A percentile compares a stretch with the other conserved stretches of the same genome.
These are phyloP conservation scores for Seriola dumerili DNA, from an alignment of 2,113 vertebrate genomes.

Conservation along the genomic window DNA sequence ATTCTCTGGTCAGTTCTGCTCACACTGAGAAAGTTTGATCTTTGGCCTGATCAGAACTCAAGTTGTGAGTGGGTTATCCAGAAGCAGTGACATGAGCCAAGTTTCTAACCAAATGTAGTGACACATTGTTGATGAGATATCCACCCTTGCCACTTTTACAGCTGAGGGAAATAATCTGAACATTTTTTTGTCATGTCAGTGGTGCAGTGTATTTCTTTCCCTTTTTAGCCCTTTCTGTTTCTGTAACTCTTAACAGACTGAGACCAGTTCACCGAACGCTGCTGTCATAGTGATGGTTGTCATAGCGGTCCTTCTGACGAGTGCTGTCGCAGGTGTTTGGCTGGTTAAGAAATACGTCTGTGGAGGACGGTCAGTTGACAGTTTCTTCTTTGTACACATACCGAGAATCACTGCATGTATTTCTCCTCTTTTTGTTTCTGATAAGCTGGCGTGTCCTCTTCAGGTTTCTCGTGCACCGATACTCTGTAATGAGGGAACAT, in stretches of 20 bases:
- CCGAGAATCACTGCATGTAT: background rate
- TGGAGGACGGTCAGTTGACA: constrained; percentile 90
- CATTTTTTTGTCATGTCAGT: background rate
- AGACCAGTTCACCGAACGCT: constrained; percentile 78
- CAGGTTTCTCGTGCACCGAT: constrained; percentile 95
- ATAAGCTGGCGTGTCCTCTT: constrained; percentile 5
- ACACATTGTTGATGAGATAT: background rate
- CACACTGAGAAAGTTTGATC: background rate
- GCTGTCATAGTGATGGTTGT: constrained; percentile 87
- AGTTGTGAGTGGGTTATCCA: background rate
- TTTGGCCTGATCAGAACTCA: background rate
- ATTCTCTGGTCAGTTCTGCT: constrained; percentile 76
- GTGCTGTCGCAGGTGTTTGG: constrained; percentile 83
- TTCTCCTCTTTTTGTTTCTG: background rate
- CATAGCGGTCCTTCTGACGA: constrained; percentile 86
- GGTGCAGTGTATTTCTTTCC: background rate
- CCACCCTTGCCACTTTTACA: background rate
- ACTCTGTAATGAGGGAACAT: constrained; percentile 91
- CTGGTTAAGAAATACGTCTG: constrained; percentile 95
- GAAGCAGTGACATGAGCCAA: background rate
- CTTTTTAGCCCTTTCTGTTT: constrained; percentile 8
- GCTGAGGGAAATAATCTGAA: background rate
- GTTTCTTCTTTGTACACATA: background rate
- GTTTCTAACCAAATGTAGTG: background rate
- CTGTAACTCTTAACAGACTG: constrained; percentile 52